These are phyloP conservation scores for Yasuhikotakia modesta DNA, from an alignment of 2,797 vertebrate species.

Conservation along the genomic window DNA sequence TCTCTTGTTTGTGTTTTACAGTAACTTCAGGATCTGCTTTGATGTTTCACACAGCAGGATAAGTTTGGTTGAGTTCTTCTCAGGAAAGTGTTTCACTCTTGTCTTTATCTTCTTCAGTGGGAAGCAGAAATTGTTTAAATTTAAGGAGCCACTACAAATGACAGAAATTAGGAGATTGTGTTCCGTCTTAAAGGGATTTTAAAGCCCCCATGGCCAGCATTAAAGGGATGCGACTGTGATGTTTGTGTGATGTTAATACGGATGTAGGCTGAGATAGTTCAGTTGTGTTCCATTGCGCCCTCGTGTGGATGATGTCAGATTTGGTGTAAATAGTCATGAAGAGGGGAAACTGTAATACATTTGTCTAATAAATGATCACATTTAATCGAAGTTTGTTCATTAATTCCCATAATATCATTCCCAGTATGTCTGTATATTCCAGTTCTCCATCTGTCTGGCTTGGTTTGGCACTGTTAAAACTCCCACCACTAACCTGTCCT, in stretches of 20 bases:
- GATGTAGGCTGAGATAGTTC: conserved; percentile 2
- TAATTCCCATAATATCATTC: background rate
- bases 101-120: too few relatives aligned
- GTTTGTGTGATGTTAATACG: conserved; percentile 38
- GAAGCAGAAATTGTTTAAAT: background rate
- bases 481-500: conserved; percentile 63
- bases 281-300: background rate
- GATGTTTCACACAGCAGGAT: too few relatives aligned
- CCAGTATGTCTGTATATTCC: background rate
- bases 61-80: conserved; percentile 14
- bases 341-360: background rate
- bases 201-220: conserved; percentile 32
- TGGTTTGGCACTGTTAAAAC: conserved; percentile 74
- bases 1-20: background rate
- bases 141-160: background rate
- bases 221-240: conserved; percentile 53
- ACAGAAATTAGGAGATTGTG: background rate
- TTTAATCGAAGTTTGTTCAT: too few relatives aligned
- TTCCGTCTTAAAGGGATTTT: conserved; percentile 47
- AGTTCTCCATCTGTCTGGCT: conserved; percentile 54
- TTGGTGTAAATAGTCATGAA: conserved; percentile 1
- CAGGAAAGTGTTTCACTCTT: too few relatives aligned
- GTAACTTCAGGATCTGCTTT: too few relatives aligned
- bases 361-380: background rate
- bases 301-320: conserved; percentile 27